phyloP scores from a whole-genome alignment of 2,797 vertebrate species.

The Myotis daubentonii region DNA sequence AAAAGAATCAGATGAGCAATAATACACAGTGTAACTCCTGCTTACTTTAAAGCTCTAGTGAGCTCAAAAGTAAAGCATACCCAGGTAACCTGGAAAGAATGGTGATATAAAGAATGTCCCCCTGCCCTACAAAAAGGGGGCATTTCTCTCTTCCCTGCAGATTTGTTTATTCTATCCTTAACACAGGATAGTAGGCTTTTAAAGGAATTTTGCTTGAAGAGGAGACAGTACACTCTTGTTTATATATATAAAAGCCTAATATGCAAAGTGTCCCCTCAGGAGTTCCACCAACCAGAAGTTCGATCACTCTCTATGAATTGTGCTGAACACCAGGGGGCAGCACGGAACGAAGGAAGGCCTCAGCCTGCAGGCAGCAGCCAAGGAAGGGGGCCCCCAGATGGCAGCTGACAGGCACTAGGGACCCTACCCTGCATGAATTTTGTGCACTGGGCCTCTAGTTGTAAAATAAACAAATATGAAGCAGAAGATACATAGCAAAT shows the following conservation, averaged over 20 bases:
- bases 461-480: slow-evolving; percentile 62
- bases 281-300: too few relatives aligned
- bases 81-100: background rate
- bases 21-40: background rate
- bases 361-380: too few relatives aligned
- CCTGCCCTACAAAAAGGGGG: background rate
- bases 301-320: rapidly evolving
- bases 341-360: rapidly evolving
- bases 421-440: too few relatives aligned
- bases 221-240: background rate
- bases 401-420: too few relatives aligned
- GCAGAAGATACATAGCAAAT: background rate
- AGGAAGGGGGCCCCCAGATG: too few relatives aligned
- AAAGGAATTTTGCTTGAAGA: background rate
- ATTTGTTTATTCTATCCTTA: slow-evolving; percentile 48
- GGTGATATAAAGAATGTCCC: background rate
- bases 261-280: too few relatives aligned
- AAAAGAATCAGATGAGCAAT: background rate
- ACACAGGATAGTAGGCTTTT: background rate
- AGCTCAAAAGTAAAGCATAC: slow-evolving; percentile 1
- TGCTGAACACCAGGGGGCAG: too few relatives aligned
- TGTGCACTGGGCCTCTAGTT: background rate
- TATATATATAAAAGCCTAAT: too few relatives aligned
- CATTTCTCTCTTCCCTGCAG: slow-evolving; percentile 25
- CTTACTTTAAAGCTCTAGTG: background rate